Base-by-base conservation (phyloP, 2,113 vertebrate species). In the Lutjanus erythropterus region DNA sequence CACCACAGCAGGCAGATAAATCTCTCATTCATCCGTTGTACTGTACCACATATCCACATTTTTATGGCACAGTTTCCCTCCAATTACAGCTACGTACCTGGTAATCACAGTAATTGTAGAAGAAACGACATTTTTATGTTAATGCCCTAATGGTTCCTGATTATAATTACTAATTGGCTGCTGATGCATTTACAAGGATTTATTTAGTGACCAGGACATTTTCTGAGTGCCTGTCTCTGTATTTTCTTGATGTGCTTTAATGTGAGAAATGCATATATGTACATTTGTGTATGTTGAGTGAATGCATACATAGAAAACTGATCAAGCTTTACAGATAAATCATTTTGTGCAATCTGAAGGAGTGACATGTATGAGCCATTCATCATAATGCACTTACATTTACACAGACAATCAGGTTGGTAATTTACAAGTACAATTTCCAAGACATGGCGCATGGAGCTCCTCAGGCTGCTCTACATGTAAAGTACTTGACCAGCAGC, bases 71-170 rank as follows among this genome's bases (percentile, higher is more conserved):
- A 1, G 0, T 37, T 69, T 58, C 75, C 49, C 55, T 72, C 29
- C 41, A 10, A 15, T 70, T 23, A 31, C 39, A 59, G 7, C 49
- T n/a, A 9, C 35, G 15, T 33, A 29, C 23, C 64, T 68, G 19
- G 25, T 69, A 62, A 75, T 79, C 56, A 53, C 41, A 53, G 47
- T 12, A 71, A 47, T 19, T 56, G 14, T 47, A 56, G 71, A 44
- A 12, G 14, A 53, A 58, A 75, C 49, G 0, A 46, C 21, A 33
- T 44, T 59, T 70, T 78, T 46, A 68, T 52, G 60, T 33, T 37
- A 50, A 74, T 31, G 16, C 21, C 1, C 4, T 46, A 69, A 78
- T 55, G 16, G 25, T 25, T 67, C 47, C 64, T 82, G 8, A 64
- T 71, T 64, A 31, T 75, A 55, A 49, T 70, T 23, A 21, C 35